Base-by-base conservation (phyloP, 1,140 invertebrate genomes). In the Leptopilina clavipes region DNA sequence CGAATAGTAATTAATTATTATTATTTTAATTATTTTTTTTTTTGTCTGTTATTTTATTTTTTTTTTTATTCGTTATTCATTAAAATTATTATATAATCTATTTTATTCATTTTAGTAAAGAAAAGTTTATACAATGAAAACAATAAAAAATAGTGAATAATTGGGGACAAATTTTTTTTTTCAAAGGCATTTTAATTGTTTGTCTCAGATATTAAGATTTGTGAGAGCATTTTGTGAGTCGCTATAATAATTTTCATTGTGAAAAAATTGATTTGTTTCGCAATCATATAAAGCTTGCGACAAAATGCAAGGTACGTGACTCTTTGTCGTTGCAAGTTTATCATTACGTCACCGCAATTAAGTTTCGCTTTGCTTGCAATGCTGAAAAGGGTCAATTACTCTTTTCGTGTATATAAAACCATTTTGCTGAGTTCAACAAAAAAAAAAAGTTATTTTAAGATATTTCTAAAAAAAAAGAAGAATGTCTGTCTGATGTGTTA, bases 381-480 rank as follows among this genome's bases (percentile, higher is more conserved):
- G 59, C 59, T 37, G 25, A 65, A 65, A 65, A 65, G 59, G 59
- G 59, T 65, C 59, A 65, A 65, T 65, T 65, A 65, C 25, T 65
- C 59, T 65, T 65, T 25, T 22, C 59, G 22, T 37, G 22, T 31
- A 31, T n/a, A n/a, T 31, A n/a, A n/a, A 65, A 11, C n/a, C 59
- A 11, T 65, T 65, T 65, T 37, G 59, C 59, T 31, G 59, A 65
- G 22, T 31, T 7, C 9, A 54, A 54, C 52, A 17, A 31, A 65
- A 65, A 25, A 11, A 31, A 14, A 65, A 31, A 31, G 22, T 31
- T 31, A 31, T 65, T 65, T 65, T 31, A 65, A n/a, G 22, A n/a
- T 5, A 65, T 31, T 65, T 14, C 11, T 31, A 22, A 5, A n/a
- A 31, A 65, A 65, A 25, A 31, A 31, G 25, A 31, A 31, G 25